Evolutionary conservation across 1,140 invertebrate species (phyloP).

Genomic region (Drosophila triauraria): DNA sequence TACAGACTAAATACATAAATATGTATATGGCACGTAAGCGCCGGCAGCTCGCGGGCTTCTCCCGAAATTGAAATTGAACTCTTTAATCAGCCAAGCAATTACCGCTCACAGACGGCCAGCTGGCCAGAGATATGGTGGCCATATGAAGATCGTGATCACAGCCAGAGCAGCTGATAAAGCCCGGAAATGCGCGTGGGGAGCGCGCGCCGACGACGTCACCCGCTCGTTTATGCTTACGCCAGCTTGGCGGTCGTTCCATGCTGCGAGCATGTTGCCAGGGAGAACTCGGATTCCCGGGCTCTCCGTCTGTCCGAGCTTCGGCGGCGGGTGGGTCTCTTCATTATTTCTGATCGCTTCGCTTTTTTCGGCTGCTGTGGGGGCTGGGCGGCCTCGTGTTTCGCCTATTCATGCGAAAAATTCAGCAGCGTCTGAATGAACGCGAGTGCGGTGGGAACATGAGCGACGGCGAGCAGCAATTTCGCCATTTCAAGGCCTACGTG

Average conservation of each 20-base stretch:
- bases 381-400: slow-evolving; percentile 62
- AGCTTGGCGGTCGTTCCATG: slow-evolving; percentile 15
- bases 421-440: slow-evolving; percentile 63
- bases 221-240: slow-evolving; percentile 47
- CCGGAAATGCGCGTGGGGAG: slow-evolving; percentile 52
- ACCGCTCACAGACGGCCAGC: slow-evolving; percentile 16
- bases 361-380: slow-evolving; percentile 61
- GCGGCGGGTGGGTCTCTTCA: slow-evolving; percentile 9
- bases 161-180: slow-evolving; percentile 25
- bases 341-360: slow-evolving; percentile 37
- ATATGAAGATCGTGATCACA: slow-evolving; percentile 24
- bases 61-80: slow-evolving; percentile 20
- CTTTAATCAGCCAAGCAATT: slow-evolving; percentile 35
- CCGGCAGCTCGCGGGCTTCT: not conserved
- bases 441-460: slow-evolving; percentile 52
- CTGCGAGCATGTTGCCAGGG: slow-evolving; percentile 47
- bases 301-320: slow-evolving; percentile 8
- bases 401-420: slow-evolving; percentile 75
- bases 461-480: slow-evolving; percentile 60
- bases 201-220: slow-evolving; percentile 41
- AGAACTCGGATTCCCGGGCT: slow-evolving; percentile 27
- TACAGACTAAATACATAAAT: not conserved
- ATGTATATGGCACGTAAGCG: not conserved
- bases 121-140: slow-evolving; percentile 11
- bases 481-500: slow-evolving; percentile 79